These are phyloP conservation scores for Ochropleura plecta DNA, from an alignment of 2,888 invertebrate species.

Conservation along the genomic window DNA sequence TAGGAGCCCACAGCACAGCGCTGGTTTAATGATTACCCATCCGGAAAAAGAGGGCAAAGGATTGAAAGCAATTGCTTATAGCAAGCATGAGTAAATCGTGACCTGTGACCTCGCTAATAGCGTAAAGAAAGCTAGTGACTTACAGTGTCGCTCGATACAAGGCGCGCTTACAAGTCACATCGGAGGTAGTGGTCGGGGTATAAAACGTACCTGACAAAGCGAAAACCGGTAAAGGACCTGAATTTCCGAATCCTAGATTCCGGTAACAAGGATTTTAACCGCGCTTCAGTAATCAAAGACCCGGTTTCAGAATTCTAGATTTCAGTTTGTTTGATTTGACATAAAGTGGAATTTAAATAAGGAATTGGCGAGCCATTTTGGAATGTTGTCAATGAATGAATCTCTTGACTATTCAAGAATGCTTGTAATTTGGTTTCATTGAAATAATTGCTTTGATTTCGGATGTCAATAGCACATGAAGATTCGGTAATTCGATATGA, in stretches of 20 bases:
- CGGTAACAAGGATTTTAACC: not conserved
- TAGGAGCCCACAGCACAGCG: too few relatives aligned
- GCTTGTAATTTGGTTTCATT: not conserved
- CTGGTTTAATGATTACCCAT: too few relatives aligned
- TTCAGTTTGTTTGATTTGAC: not conserved
- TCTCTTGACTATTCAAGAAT: not conserved
- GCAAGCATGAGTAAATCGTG: too few relatives aligned
- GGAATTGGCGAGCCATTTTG: slow-evolving; percentile 2
- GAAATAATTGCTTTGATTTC: not conserved
- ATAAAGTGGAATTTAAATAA: not conserved
- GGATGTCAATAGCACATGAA: not conserved
- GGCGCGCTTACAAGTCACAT: too few relatives aligned
- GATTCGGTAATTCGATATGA: not conserved
- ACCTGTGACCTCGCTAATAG: too few relatives aligned
- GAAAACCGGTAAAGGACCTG: not conserved
- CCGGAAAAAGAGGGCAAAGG: too few relatives aligned
- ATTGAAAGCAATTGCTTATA: too few relatives aligned
- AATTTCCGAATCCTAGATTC: not conserved
- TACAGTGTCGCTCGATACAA: too few relatives aligned
- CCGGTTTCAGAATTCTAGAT: not conserved
- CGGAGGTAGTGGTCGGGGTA: too few relatives aligned
- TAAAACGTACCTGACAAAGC: too few relatives aligned
- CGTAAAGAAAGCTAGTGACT: too few relatives aligned
- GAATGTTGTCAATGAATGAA: not conserved
- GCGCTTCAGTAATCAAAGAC: not conserved